Percentiles rank a stretch among this genome's conserved stretches.
phyloP scores from a whole-genome alignment of 2,797 vertebrate species.

The Tadarida brasiliensis region DNA sequence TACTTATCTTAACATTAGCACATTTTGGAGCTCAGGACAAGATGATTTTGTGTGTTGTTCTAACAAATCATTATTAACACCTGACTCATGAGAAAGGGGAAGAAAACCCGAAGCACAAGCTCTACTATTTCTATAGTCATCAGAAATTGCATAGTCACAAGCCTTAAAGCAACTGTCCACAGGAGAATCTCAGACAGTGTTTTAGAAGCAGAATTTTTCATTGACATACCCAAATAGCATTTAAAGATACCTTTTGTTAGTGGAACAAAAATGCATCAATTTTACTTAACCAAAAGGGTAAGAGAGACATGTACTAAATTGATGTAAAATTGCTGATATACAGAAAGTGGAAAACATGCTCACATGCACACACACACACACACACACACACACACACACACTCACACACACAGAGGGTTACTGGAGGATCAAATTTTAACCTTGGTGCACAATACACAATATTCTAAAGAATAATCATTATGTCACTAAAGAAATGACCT shows the following conservation, averaged over 20 bases:
- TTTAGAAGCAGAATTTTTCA: neutral
- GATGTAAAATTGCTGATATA: neutral
- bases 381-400: neutral
- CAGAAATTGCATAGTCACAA: neutral
- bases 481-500: neutral
- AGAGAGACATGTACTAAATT: neutral
- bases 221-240: neutral
- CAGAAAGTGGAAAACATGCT: slow-evolving; percentile 7
- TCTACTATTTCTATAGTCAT: neutral
- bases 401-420: neutral
- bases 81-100: neutral
- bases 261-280: neutral
- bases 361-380: neutral
- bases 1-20: neutral
- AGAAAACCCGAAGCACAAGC: neutral
- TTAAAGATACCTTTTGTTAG: neutral
- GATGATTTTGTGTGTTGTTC: neutral
- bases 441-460: neutral
- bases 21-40: neutral
- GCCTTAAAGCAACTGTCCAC: neutral
- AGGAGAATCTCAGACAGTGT: neutral
- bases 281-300: neutral
- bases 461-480: neutral
- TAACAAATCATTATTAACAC: neutral
- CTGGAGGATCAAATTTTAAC: neutral